Evolutionary conservation across 2,888 invertebrate genomes (phyloP), one percentile per base, ranked within the genome.

Genomic region (Balanococcus diminutus): DNA sequence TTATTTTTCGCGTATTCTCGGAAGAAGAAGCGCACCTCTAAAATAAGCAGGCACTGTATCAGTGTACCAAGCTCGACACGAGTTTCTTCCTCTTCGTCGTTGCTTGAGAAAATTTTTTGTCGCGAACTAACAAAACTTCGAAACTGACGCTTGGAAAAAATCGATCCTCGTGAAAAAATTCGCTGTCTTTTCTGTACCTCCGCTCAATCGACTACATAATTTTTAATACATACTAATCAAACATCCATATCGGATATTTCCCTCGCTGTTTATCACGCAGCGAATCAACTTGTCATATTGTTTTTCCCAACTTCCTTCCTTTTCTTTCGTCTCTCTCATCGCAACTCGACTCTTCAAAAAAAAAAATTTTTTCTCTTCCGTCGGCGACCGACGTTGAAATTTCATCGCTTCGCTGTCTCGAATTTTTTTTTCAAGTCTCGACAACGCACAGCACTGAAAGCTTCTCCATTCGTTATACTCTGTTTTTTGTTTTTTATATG

Each of bases 161-260:
- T 56, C 56, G 56, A 56, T 56, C 56, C 56, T 19, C 19, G 22
- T 22, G 22, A 56, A 51, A 51, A 56, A 56, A 0, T 22, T 22
- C 56, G 19, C 0, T 11, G 19, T 56, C 0, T 56, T 46, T n/a
- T 46, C 9, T n/a, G 51, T 6, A 56, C 56, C n/a, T n/a, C n/a
- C 56, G 22, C 22, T 56, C 56, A 19, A 56, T 56, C 56, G 56
- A 56, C 56, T 56, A 22, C 1, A 22, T 56, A 56, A 22, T 56
- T 56, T n/a, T 56, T 56, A 56, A 56, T 56, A 51, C n/a, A 51
- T 51, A 56, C 56, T 56, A 56, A 56, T 56, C 56, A 56, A 56
- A 56, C 56, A 56, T 56, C 56, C 56, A 56, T 56, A 8, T 56
- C 22, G 56, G 22, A 22, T n/a, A 56, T 22, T 56, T 56, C 56